phyloP scores from a whole-genome alignment of 2,888 invertebrate genomes.

The Danaus chrysippus region DNA sequence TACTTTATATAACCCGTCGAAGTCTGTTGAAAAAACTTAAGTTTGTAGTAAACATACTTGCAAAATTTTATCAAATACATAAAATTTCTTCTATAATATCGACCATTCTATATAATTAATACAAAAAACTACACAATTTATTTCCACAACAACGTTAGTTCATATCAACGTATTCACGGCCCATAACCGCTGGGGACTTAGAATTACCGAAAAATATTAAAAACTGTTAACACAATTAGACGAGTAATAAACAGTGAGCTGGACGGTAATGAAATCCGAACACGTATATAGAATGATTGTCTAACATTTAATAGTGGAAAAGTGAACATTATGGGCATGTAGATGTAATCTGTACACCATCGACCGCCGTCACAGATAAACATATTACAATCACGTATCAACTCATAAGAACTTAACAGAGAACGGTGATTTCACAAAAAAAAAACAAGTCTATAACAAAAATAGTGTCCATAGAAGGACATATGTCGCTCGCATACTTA shows the following conservation, averaged over 20 bases:
- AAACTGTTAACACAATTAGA: slow-evolving; percentile 40
- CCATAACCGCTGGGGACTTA: slow-evolving; percentile 12
- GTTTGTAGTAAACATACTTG: no score
- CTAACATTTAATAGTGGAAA: slow-evolving; percentile 56
- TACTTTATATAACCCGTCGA: no score
- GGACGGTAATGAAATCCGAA: slow-evolving; percentile 53
- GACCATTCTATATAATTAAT: background rate
- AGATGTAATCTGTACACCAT: slow-evolving; percentile 61
- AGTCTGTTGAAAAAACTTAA: no score
- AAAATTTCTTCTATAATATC: no score
- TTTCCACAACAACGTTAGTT: background rate
- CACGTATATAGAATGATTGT: slow-evolving; percentile 73
- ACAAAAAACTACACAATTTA: background rate
- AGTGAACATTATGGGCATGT: slow-evolving; percentile 60
- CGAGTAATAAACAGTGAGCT: slow-evolving; percentile 47
- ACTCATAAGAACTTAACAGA: slow-evolving; percentile 66
- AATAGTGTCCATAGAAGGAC: slow-evolving; percentile 56
- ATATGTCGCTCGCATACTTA: slow-evolving; percentile 49
- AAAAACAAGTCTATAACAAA: slow-evolving; percentile 53
- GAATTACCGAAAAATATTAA: slow-evolving; percentile 22
- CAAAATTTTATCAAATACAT: no score
- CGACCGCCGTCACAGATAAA: slow-evolving; percentile 51
- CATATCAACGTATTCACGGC: slow-evolving; percentile 5
- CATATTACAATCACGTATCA: slow-evolving; percentile 71
- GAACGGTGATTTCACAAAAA: slow-evolving; percentile 48